phyloP scores from a whole-genome alignment of 2,113 vertebrate species.

The Hypanus sabinus region DNA sequence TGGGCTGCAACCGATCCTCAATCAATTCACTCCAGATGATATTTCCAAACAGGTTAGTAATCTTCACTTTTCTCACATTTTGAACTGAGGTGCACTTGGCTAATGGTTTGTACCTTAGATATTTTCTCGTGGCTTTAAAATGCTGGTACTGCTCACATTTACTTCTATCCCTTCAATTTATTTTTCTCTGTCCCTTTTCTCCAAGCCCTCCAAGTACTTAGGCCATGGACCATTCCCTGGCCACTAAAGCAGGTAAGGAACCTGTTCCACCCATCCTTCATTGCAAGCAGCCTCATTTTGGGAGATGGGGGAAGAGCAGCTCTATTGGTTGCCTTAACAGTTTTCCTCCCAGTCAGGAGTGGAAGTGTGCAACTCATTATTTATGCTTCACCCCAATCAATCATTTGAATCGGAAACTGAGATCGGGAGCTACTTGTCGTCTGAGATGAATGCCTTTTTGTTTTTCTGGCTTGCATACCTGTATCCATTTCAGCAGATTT shows the following conservation, averaged over 20 bases:
- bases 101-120: background rate
- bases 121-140: background rate
- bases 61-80: too few species aligned
- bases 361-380: background rate
- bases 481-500: background rate
- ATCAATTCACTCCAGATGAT: constrained; percentile 74
- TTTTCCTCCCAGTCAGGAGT: background rate
- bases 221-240: constrained; percentile 31
- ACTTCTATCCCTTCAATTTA: constrained; percentile 28
- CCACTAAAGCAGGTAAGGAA: constrained; percentile 28
- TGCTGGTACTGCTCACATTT: constrained; percentile 6
- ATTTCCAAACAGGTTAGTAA: constrained; percentile 78
- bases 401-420: background rate
- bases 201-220: constrained; percentile 29
- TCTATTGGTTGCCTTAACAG: background rate
- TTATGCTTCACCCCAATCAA: background rate
- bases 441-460: background rate
- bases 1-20: constrained; percentile 78
- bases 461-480: background rate
- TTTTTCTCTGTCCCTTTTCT: constrained; percentile 32
- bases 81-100: background rate
- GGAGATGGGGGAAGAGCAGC: background rate
- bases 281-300: background rate
- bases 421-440: background rate
- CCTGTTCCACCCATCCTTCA: background rate